Evolutionary conservation across 2,113 vertebrate species (phyloP).

Genomic region (Morone chrysops): DNA sequence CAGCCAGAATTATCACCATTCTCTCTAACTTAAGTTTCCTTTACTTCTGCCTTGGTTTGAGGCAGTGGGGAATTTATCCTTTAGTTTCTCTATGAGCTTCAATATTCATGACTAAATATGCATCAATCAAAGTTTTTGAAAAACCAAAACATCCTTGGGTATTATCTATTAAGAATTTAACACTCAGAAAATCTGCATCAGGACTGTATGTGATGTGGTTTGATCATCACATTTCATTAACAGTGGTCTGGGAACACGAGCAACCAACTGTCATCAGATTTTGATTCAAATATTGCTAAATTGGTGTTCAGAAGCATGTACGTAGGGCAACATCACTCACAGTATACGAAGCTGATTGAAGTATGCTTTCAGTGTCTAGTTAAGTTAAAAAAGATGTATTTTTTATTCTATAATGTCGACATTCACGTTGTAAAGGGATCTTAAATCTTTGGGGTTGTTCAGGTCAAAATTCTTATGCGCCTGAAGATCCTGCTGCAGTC

Average conservation of each 20-base stretch:
- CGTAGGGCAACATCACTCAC: background rate
- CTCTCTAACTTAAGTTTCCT: background rate
- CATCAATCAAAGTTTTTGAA: background rate
- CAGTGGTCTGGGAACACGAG: background rate
- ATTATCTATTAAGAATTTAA: background rate
- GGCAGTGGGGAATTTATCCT: background rate
- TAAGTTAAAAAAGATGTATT: background rate
- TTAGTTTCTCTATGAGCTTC: background rate
- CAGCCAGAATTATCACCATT: background rate
- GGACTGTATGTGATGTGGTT: background rate
- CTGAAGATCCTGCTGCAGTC: background rate
- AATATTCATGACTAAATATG: background rate
- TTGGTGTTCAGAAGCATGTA: too few relatives aligned
- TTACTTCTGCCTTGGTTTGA: background rate
- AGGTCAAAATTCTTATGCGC: background rate
- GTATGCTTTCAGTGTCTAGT: background rate
- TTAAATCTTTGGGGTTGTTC: background rate
- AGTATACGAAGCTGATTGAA: background rate
- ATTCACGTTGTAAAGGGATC: background rate
- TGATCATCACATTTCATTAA: background rate
- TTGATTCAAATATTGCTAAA: background rate
- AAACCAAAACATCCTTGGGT: background rate
- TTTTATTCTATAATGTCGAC: too few relatives aligned
- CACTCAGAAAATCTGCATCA: background rate
- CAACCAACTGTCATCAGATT: background rate